Conservation (phyloP, 2,888 invertebrate species). For the Mamestra brassicae region DNA sequence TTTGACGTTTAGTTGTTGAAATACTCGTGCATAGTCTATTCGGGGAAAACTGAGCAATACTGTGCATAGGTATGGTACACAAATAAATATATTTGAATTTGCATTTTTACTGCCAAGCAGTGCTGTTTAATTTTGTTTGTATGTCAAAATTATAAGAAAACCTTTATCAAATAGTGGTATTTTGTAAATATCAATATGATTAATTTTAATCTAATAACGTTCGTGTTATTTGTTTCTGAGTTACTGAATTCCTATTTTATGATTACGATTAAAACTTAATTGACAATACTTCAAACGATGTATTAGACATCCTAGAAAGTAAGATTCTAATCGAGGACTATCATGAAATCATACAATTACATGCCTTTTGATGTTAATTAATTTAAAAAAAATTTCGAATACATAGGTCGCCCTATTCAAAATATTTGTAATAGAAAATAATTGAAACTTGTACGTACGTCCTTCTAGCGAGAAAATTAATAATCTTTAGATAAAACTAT, state of each 20-base stretch:
- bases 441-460: neutral
- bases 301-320: neutral
- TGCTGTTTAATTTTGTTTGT: neutral
- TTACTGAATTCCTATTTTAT: too few relatives aligned
- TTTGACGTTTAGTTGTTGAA: neutral
- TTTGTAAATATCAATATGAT: too few relatives aligned
- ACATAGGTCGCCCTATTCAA: neutral
- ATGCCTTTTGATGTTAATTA: neutral
- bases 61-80: neutral
- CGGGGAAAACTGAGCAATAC: neutral
- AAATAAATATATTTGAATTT: neutral
- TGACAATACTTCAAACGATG: slow-evolving; percentile 1
- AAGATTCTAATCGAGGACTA: neutral
- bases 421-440: neutral
- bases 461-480: too few relatives aligned
- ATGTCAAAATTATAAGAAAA: neutral
- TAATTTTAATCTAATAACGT: too few relatives aligned
- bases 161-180: neutral
- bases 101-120: neutral
- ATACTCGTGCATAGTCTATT: neutral
- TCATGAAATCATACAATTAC: slow-evolving; percentile 1
- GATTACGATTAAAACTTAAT: neutral
- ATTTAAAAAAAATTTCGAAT: neutral
- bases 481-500: too few relatives aligned
- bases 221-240: too few relatives aligned